Evolutionary conservation across 2,888 invertebrate genomes (phyloP).

Genomic region (Sesia bembeciformis): DNA sequence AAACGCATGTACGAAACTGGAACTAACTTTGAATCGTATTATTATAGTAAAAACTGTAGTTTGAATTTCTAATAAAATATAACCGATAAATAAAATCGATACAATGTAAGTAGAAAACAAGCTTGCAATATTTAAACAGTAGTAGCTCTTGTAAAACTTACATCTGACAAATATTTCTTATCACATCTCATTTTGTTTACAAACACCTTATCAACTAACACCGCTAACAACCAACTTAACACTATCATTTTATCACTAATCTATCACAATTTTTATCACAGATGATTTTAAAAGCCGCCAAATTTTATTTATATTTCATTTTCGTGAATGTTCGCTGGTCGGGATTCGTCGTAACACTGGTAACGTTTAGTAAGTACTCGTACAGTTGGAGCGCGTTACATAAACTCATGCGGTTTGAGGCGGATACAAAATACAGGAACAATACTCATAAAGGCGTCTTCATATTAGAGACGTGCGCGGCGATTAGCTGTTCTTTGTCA

Average conservation of each 20-base stretch:
- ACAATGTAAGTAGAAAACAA: too few species aligned
- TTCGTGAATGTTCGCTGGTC: neutral
- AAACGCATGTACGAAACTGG: too few species aligned
- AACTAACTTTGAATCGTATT: too few species aligned
- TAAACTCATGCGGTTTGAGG: conserved; percentile 26
- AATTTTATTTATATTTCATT: neutral
- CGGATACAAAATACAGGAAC: conserved; percentile 18
- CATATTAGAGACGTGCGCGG: too few species aligned
- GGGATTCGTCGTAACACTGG: neutral
- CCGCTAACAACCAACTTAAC: conserved; percentile 42
- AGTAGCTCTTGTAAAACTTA: too few species aligned
- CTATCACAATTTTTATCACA: conserved; percentile 53
- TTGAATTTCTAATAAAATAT: too few species aligned
- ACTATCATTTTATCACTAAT: conserved; percentile 49
- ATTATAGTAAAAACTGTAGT: too few species aligned
- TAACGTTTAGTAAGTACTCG: neutral
- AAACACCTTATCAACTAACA: conserved; percentile 28
- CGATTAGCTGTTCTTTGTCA: too few species aligned
- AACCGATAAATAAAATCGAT: too few species aligned
- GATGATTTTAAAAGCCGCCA: conserved; percentile 12
- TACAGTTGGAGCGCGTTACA: conserved; percentile 17
- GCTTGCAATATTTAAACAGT: too few species aligned
- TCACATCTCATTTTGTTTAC: conserved; percentile 20
- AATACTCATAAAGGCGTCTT: neutral
- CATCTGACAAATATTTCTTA: conserved; percentile 12